Conservation (phyloP, 2,113 vertebrate genomes). For the Chlamydotis undulata region DNA sequence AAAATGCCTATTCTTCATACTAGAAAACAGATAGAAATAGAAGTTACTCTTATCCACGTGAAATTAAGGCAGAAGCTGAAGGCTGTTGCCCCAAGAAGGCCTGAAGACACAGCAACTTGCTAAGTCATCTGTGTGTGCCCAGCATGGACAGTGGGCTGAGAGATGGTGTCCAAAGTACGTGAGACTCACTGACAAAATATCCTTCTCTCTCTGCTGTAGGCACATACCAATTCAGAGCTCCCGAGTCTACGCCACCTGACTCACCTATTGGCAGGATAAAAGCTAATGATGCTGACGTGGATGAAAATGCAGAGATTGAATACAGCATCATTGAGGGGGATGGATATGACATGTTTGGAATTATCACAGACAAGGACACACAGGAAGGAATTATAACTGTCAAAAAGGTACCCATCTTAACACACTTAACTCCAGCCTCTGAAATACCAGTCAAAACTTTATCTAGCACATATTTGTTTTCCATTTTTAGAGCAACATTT, state of each 20-base stretch:
- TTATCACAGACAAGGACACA: constrained; percentile 85
- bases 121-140: neutral
- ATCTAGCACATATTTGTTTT: neutral
- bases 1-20: neutral
- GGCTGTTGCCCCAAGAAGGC: neutral
- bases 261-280: constrained; percentile 83
- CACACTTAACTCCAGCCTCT: neutral
- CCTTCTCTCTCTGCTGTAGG: constrained; percentile 68
- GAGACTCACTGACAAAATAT: neutral
- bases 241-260: constrained; percentile 81
- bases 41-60: neutral
- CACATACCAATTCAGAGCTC: constrained; percentile 87
- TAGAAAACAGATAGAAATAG: neutral
- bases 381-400: constrained; percentile 91
- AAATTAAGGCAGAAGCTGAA: neutral
- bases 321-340: constrained; percentile 90
- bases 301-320: constrained; percentile 89
- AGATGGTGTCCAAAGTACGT: neutral
- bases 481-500: neutral
- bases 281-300: constrained; percentile 87
- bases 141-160: neutral
- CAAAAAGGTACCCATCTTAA: constrained; percentile 82
- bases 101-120: fast-evolving
- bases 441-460: neutral
- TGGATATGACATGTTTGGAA: constrained; percentile 87